Base-by-base conservation (phyloP, 2,888 invertebrate genomes). In the Meiosimyza platycephala region DNA sequence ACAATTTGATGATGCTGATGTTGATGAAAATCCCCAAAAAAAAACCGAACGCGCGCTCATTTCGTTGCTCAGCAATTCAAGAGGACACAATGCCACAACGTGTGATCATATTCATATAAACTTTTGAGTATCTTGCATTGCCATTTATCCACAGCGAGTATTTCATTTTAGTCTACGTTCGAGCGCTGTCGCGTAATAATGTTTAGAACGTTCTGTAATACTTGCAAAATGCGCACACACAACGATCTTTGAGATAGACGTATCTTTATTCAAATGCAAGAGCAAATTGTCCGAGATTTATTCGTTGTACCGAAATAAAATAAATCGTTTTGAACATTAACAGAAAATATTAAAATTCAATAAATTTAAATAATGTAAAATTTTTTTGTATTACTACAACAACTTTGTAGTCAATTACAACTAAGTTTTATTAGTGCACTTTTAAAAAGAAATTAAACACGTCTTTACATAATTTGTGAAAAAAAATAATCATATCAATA, bases 151-250 rank as follows among this genome's bases (percentile, higher is more conserved):
- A 65, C 64, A 68, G 71, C 55, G 67, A 52, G 74, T 52, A 66
- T 60, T 22, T 16, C 47, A 22, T 33, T 64, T 80, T 82, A 82
- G 81, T 82, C 79, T 76, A 75, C 75, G 74, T 78, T 78, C 76
- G 81, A 81, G 77, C 78, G 79, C 76, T 77, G 83, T 78, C 76
- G 77, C 63, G 78, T 82, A 72, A 16, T 62, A 22, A 66, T 68
- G 63, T 68, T 52, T 16, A 59, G 28, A 28, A 33, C 51, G 51
- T 65, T 51, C 28, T 60, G 48, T 66, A 75, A 52, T 70, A 48
- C 48, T 55, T 64, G 57, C 55, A 47, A 63, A 48, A 64, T 64
- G 33, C 33, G n/a, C 71, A 65, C 57, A 22, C 22, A 47, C 63
- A 18, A 63, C 40, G 47, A 16, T 52, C 50, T 51, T 28, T 9